Percentiles rank a stretch among this genome's conserved stretches.
phyloP scores from a whole-genome alignment of 1,140 invertebrate species.

The Heliconius himera region DNA sequence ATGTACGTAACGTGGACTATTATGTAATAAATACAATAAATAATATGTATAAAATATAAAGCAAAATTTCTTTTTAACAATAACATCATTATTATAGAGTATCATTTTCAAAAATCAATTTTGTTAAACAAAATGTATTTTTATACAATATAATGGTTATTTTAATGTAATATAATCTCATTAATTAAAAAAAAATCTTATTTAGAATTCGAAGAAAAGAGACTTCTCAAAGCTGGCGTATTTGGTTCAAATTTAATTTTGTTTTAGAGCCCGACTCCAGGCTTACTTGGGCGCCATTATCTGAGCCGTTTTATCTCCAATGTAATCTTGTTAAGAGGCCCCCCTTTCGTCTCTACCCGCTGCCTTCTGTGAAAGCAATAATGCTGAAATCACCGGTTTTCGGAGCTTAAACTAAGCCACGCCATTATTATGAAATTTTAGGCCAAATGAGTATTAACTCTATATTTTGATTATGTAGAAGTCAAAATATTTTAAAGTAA shows the following conservation, averaged over 20 bases:
- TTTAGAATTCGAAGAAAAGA: neutral
- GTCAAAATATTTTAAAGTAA: too few relatives aligned
- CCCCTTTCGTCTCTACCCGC: constrained; percentile 40
- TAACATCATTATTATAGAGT: too few relatives aligned
- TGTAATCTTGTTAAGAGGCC: constrained; percentile 81
- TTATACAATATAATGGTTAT: too few relatives aligned
- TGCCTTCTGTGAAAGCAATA: constrained; percentile 62
- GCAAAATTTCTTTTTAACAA: neutral
- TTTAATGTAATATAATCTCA: too few relatives aligned
- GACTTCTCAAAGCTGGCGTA: constrained; percentile 39
- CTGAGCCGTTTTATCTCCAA: constrained; percentile 76
- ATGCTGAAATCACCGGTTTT: constrained; percentile 74
- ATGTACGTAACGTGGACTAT: too few relatives aligned
- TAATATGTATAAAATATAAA: too few relatives aligned
- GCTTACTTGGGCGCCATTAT: constrained; percentile 75
- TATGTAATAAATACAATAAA: too few relatives aligned
- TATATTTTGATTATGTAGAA: neutral
- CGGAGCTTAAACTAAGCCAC: constrained; percentile 72
- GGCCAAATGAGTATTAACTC: constrained; percentile 58
- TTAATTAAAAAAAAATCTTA: too few relatives aligned
- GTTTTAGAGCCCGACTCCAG: constrained; percentile 65
- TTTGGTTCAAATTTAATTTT: constrained; percentile 72
- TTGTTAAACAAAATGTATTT: too few relatives aligned
- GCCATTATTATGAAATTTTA: constrained; percentile 62
- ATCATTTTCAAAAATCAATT: too few relatives aligned